Base-by-base conservation (phyloP, 92 coral and sea anemone species). In the Parazoanthus swiftii region DNA sequence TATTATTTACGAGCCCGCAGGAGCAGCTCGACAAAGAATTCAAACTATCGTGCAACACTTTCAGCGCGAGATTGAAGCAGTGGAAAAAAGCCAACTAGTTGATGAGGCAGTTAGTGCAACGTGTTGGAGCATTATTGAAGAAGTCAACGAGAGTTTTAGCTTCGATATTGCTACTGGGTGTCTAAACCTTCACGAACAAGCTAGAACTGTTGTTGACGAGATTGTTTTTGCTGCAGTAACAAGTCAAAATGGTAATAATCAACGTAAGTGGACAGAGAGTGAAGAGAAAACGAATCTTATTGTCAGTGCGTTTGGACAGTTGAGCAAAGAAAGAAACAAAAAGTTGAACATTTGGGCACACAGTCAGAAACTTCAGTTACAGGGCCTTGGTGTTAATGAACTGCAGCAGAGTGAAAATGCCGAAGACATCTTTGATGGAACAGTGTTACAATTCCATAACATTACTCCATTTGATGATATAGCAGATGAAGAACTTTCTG, bases 341-440 rank as follows among this genome's bases (percentile, higher is more conserved):
- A 86, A 86, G 66, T 74, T 18, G 10, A 43, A 51, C 33, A 81
- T 90, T 3, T 95, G 98, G 98, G 76, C 85, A 25, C 98, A 95
- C 74, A 90, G 85, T 51, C 98, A 95, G 83, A 56, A 59, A 21
- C 88, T 92, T 20, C 85, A 81, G 18, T 16, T 89, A 26, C 79
- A 88, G n/a, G 89, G 86, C 5, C 46, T 48, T 88, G 81, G 67
- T 26, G 56, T 90, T 44, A 90, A 75, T 72, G 88, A 85, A 67
- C 80, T 38, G 13, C 67, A 51, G 25, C 74, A 72, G 79, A 74
- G 46, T 37, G 85, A 70, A 13, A 81, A 79, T 51, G 89, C 84
- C 8, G 96, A 86, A 44, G 92, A 94, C 76, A 56, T 48, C 1
- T 95, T 95, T 93, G 94, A 92, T 88, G 98, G 98, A 8, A 92